Percentiles rank a stretch among this genome's conserved stretches.
Evolutionary conservation across 1,140 invertebrate species (phyloP).

Genomic region (Eriocheir sinensis): DNA sequence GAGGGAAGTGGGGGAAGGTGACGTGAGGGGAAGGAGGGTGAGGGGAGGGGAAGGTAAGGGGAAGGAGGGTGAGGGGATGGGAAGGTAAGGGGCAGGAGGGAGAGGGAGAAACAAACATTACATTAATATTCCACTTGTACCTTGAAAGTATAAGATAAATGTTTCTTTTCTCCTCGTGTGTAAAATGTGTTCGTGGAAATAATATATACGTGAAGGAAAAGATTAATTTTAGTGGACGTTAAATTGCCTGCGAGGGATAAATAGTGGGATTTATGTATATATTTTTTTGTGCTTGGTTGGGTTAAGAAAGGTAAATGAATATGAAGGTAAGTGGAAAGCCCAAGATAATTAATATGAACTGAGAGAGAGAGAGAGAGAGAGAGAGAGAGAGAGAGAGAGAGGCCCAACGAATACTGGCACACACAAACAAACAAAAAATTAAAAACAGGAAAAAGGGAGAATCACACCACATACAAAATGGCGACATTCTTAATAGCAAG

Average conservation of each 20-base stretch:
- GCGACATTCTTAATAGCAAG: not conserved
- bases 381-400: not conserved
- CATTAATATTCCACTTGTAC: not conserved
- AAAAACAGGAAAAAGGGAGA: not conserved
- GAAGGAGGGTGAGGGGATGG: not conserved
- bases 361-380: not conserved
- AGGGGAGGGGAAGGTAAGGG: not conserved
- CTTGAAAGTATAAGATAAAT: constrained; percentile 7
- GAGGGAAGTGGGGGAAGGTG: not conserved
- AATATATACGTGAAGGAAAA: not conserved
- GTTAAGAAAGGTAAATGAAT: not conserved
- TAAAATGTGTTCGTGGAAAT: not conserved
- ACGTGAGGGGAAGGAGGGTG: not conserved
- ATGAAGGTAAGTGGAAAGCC: not conserved
- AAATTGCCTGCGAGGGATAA: not conserved
- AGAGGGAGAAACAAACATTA: not conserved
- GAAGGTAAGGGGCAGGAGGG: not conserved
- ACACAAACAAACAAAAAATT: not conserved
- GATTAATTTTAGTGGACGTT: constrained; percentile 13
- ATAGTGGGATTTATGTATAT: not conserved
- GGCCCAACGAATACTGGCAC: not conserved
- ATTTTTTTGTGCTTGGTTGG: not conserved
- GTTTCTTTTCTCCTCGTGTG: not conserved
- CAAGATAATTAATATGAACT: not conserved
- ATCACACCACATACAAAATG: not conserved